Base-by-base conservation (phyloP, 2,113 vertebrate species). In the Siphamia tubifer region DNA sequence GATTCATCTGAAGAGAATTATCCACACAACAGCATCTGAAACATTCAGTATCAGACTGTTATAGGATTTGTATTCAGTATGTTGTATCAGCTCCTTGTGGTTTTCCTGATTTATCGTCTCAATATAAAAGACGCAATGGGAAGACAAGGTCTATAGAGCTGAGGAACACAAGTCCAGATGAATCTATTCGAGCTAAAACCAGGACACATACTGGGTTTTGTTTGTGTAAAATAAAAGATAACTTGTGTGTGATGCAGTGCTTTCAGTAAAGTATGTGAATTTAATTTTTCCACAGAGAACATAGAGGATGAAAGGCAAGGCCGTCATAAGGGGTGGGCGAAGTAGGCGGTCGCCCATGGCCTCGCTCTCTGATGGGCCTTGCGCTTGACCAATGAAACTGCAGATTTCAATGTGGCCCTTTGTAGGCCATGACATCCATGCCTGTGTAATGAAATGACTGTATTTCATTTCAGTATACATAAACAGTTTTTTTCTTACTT, bases 31-130 rank as follows among this genome's bases (percentile, higher is more conserved):
- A n/a, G n/a, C n/a, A n/a, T n/a, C n/a, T n/a, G n/a, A n/a, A n/a
- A n/a, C n/a, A n/a, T n/a, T 31, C 45, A 30, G 16, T 23, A 51
- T 35, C 66, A 13, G 53, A 55, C 6, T 64, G 49, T 52, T 72
- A 82, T 70, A 85, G 60, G 71, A 45, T 39, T 13, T 12, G 13
- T 4, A 4, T 39, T 48, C 49, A 4, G 48, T 19, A 20, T 8
- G 9, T 15, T 44, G 45, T 56, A 48, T 35, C n/a, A n/a, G n/a
- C n/a, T n/a, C n/a, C n/a, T 34, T 63, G 47, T 63, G 43, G 39
- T 31, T 69, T 36, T 36, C 21, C 66, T 65, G 61, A 69, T 81
- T 75, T 63, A 75, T 69, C 34, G n/a, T 61, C 17, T 12, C 1
- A 8, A 27, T 40, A 25, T 47, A 45, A 67, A 42, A 60, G 47